phyloP scores from a whole-genome alignment of 2,888 invertebrate genomes.

The Portevinia maculata region DNA sequence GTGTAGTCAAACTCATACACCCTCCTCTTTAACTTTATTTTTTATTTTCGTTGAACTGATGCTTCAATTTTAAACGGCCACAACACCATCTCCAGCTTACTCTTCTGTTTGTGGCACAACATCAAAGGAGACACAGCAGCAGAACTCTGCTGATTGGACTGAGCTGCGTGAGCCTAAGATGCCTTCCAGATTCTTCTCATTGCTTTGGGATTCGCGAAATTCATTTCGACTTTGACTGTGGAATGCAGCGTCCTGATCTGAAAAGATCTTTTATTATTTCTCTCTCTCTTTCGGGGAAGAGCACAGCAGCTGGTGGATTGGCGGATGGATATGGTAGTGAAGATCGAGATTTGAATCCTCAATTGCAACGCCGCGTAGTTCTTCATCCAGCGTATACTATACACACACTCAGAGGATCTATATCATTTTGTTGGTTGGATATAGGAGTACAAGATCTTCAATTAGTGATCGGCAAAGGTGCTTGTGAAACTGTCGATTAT shows the following conservation, averaged over 20 bases:
- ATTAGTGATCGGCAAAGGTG: conserved; percentile 65
- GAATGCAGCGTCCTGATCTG: conserved; percentile 31
- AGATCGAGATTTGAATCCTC: conserved; percentile 65
- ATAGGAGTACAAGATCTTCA: conserved; percentile 32
- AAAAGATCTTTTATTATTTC: conserved; percentile 24
- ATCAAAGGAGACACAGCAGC: conserved; percentile 17
- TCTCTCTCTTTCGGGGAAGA: neutral
- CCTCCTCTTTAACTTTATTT: neutral
- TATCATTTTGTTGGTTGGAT: conserved; percentile 9
- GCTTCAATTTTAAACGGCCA: conserved; percentile 32
- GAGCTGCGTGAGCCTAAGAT: neutral
- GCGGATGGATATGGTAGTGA: conserved; percentile 26
- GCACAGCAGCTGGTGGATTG: conserved; percentile 10
- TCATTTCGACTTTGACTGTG: conserved; percentile 16
- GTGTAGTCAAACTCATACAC: conserved; percentile 2
- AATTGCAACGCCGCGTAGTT: conserved; percentile 13
- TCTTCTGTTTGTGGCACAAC: conserved; percentile 10
- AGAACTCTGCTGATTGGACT: neutral
- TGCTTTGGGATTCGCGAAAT: conserved; percentile 35
- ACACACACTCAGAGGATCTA: neutral
- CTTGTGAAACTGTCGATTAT: conserved; percentile 64
- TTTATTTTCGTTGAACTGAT: neutral
- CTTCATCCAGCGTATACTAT: neutral
- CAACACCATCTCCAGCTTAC: neutral
- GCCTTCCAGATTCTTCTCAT: conserved; percentile 30